phyloP scores from a whole-genome alignment of 2,113 vertebrate species.

The Cebidichthys violaceus region DNA sequence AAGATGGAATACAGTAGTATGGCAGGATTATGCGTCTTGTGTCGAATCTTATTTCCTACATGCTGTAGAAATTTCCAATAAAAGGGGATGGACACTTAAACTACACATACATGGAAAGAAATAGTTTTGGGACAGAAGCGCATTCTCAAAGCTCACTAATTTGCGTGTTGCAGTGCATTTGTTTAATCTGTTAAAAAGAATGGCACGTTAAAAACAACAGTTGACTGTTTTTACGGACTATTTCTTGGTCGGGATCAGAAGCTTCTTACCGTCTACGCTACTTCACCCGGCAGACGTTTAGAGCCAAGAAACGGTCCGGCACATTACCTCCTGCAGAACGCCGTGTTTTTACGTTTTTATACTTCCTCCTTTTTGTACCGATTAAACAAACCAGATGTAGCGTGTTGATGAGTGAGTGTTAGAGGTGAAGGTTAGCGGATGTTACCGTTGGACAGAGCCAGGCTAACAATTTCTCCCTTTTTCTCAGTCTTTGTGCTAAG shows the following conservation, averaged over 20 bases:
- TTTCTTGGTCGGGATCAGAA: neutral
- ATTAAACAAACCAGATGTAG: neutral
- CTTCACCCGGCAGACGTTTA: neutral
- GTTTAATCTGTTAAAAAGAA: neutral
- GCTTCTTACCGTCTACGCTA: neutral
- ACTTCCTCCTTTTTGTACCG: neutral
- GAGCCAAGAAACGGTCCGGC: too few species aligned
- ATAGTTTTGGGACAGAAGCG: neutral
- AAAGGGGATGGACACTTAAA: constrained; percentile 9
- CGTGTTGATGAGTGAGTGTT: neutral
- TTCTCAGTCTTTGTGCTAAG: neutral
- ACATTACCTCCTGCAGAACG: neutral
- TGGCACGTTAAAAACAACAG: neutral
- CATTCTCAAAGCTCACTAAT: neutral
- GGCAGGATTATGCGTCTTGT: constrained; percentile 88
- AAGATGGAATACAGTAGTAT: constrained; percentile 99
- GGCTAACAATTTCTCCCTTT: neutral
- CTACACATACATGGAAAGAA: constrained; percentile 3
- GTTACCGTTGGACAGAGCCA: neutral
- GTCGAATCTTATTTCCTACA: constrained; percentile 85
- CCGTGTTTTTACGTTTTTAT: neutral
- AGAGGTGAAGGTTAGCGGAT: neutral
- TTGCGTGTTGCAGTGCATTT: neutral
- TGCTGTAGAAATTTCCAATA: constrained; percentile 15
- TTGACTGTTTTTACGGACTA: neutral